Evolutionary conservation across 1,140 invertebrate species (phyloP).

Genomic region (Drosophila grimshawi): DNA sequence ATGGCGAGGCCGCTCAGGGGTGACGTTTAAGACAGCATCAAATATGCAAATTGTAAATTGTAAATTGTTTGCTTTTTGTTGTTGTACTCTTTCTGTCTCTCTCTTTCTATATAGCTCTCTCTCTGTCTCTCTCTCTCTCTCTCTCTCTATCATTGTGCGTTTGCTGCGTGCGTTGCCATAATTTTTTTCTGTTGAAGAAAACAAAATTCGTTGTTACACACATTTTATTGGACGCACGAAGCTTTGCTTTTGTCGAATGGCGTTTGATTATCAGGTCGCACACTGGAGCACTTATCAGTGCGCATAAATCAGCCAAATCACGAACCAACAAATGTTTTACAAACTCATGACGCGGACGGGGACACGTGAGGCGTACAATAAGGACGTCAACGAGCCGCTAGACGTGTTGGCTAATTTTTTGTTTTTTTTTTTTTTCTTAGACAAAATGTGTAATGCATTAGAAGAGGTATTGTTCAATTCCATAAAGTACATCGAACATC

Average conservation of each 20-base stretch:
- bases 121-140: too few species aligned
- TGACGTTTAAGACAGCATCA: conserved; percentile 55
- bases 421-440: neutral
- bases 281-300: conserved; percentile 56
- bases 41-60: conserved; percentile 70
- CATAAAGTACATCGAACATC: too few species aligned
- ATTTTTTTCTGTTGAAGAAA: conserved; percentile 38
- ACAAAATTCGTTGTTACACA: conserved; percentile 36
- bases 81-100: conserved; percentile 5
- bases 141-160: neutral
- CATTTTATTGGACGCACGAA: conserved; percentile 62
- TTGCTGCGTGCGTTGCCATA: conserved; percentile 43
- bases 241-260: conserved; percentile 22
- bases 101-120: too few species aligned
- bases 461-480: neutral
- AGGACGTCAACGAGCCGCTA: neutral
- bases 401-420: neutral
- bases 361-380: neutral
- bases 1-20: conserved; percentile 2
- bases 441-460: neutral
- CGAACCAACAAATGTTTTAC: conserved; percentile 69
- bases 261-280: conserved; percentile 55
- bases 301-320: conserved; percentile 78
- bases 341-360: conserved; percentile 47
- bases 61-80: conserved; percentile 32